Evolutionary conservation across 2,113 vertebrate species (phyloP), one percentile per base, ranked within the genome.

Genomic region (Brienomyrus brachyistius): DNA sequence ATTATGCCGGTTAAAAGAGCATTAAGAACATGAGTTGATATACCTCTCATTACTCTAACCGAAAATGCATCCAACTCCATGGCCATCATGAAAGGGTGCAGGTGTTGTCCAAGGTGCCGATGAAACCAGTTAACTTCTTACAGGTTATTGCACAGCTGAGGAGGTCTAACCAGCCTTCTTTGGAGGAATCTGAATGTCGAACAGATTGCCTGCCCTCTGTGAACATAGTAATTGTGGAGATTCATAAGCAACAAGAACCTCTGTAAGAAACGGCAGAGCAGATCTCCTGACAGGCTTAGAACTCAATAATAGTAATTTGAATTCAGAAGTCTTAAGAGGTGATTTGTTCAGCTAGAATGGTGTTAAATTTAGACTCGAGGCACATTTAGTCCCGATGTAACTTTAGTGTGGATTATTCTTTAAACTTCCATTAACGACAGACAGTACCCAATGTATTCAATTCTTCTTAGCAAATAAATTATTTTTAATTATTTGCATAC

Each of bases 181-280:
- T 70, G 17, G 74, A 43, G 17, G 4, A 43, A 35, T 80, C 74
- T 80, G 74, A 80, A 13, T 43, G 31, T 80, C 5, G 10, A 40
- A 17, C 74, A 80, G 35, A 80, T 43, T 80, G 74, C 74, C 74
- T 43, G 74, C 74, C 17, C 74, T 35, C 5, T 80, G 15, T 80
- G 74, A 80, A 80, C 74, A 80, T 19, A 80, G 74, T 43, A 80
- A 80, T 80, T 80, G 74, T 80, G 74, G 74, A 80, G 35, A 80
- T 35, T 80, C 74, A 80, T 80, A 80, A 80, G 74, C 35, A 80
- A 80, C 17, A 80, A 80, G 74, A 40, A 80, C 13, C 74, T 80
- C 17, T 80, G 31, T 80, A 17, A 43, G 35, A 80, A 80, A 43
- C 74, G 35, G 62, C 62, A 31, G 62, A 27, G n/a, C 27, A 31